These are phyloP conservation scores for Symphodus melops DNA, from an alignment of 2,113 vertebrate species.

Conservation along the genomic window DNA sequence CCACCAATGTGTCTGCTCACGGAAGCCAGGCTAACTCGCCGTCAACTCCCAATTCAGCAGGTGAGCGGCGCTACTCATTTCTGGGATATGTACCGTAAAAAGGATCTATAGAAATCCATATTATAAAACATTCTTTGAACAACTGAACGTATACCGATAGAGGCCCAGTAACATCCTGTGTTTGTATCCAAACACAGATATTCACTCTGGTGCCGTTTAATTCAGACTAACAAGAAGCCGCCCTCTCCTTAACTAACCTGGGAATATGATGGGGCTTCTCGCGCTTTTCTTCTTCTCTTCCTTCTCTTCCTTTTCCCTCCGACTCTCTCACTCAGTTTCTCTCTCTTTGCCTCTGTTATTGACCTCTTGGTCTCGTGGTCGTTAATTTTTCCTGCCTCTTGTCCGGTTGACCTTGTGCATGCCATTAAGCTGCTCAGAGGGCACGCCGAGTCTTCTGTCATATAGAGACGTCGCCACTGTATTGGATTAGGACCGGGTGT, in stretches of 20 bases:
- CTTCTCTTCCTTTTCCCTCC: slow-evolving; percentile 26
- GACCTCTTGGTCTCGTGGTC: slow-evolving; percentile 77
- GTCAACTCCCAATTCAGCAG: slow-evolving; percentile 98
- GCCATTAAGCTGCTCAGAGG: slow-evolving; percentile 80
- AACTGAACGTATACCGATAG: slow-evolving; percentile 2
- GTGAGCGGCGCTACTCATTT: slow-evolving; percentile 80
- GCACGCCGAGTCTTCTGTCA: slow-evolving; percentile 82
- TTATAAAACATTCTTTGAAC: not conserved
- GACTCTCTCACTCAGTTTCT: slow-evolving; percentile 28
- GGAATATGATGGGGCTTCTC: slow-evolving; percentile 30
- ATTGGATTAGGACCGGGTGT: slow-evolving; percentile 84
- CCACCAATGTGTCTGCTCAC: slow-evolving; percentile 96
- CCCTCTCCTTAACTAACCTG: slow-evolving; percentile 43
- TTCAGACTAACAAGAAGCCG: slow-evolving; percentile 26
- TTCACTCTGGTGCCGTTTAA: slow-evolving; percentile 53
- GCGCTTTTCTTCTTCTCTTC: slow-evolving; percentile 14
- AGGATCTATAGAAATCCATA: too few relatives aligned
- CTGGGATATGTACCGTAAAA: too few relatives aligned
- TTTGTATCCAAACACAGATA: slow-evolving; percentile 42
- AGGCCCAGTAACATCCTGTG: slow-evolving; percentile 2
- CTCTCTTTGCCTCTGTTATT: slow-evolving; percentile 64
- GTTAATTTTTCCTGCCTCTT: slow-evolving; percentile 82
- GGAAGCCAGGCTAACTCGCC: slow-evolving; percentile 99
- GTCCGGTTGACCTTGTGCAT: slow-evolving; percentile 83
- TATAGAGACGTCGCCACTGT: slow-evolving; percentile 80